Evolutionary conservation across 2,888 invertebrate genomes (phyloP).

Genomic region (Mylabris sibirica): DNA sequence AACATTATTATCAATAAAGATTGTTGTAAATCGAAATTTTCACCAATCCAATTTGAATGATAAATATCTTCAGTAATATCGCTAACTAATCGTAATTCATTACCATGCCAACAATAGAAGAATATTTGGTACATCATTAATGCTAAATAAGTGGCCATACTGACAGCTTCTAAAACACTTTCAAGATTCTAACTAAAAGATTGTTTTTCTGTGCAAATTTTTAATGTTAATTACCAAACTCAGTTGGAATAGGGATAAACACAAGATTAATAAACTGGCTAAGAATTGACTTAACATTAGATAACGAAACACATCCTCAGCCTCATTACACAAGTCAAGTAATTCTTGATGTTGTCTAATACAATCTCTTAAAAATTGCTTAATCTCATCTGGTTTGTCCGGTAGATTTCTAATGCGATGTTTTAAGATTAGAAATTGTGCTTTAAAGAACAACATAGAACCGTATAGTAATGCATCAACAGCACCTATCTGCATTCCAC

Average conservation of each 20-base stretch:
- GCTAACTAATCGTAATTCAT: slow-evolving; percentile 53
- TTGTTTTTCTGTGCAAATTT: background rate
- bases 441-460: background rate
- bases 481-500: background rate
- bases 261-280: background rate
- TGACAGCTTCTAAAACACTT: slow-evolving; percentile 40
- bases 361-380: background rate
- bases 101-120: slow-evolving; percentile 62
- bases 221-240: background rate
- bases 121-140: slow-evolving; percentile 61
- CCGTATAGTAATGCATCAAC: background rate
- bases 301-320: background rate
- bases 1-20: slow-evolving; percentile 28
- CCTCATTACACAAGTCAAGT: background rate
- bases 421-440: background rate
- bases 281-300: background rate
- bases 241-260: background rate
- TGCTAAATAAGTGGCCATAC: slow-evolving; percentile 58
- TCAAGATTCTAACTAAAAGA: background rate
- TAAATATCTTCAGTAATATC: slow-evolving; percentile 20
- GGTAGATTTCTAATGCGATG: background rate
- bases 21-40: slow-evolving; percentile 16
- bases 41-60: slow-evolving; percentile 22
- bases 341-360: background rate
- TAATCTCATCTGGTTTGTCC: background rate